Evolutionary conservation across 2,797 vertebrate species (phyloP), one percentile per base, ranked within the genome.

Genomic region (Parotocinclus haroldoi): DNA sequence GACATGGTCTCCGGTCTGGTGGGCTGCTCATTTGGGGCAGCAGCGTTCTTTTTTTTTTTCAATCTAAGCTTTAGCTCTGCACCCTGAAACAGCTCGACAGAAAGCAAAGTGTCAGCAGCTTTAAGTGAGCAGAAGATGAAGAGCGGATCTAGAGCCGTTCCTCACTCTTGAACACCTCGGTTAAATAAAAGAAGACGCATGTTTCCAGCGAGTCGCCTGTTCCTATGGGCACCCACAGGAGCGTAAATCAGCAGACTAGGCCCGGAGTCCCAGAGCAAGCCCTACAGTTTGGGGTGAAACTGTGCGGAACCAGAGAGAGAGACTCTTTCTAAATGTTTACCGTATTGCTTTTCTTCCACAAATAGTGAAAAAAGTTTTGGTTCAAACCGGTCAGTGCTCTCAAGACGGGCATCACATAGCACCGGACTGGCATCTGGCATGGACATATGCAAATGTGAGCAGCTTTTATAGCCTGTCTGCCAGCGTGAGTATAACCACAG

Each of bases 121-220:
- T 75, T 85, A 79, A 88, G 85, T 81, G 63, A 68, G 58, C 73
- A 52, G 70, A 86, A 86, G 87, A 89, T 86, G 83, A 82, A 89
- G 77, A 68, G 83, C 62, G 86, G 87, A 89, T 86, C 83, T 82
- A 89, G 77, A 68, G 83, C 62, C 10, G 44, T 75, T 86, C 84
- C 88, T 89, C 86, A 83, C 83, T 66, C 48, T 66, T 36, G 5
- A 27, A 27, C 27, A 5, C 27, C 5, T 2, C 27, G 5, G n/a
- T 27, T 27, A 27, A 27, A 27, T 27, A 27, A 3, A 74, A 49
- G 51, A 68, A 50, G 64, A 39, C 5, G 27, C 76, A 57, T 78
- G 80, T 77, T 86, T 85, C 71, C 52, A 58, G 37, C 68, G 76
- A 69, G 68, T 57, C 78, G 76, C 73, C 55, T 19, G 87, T 86